Conservation (phyloP, 2,797 vertebrate genomes). For the Eupleurogrammus muticus region DNA sequence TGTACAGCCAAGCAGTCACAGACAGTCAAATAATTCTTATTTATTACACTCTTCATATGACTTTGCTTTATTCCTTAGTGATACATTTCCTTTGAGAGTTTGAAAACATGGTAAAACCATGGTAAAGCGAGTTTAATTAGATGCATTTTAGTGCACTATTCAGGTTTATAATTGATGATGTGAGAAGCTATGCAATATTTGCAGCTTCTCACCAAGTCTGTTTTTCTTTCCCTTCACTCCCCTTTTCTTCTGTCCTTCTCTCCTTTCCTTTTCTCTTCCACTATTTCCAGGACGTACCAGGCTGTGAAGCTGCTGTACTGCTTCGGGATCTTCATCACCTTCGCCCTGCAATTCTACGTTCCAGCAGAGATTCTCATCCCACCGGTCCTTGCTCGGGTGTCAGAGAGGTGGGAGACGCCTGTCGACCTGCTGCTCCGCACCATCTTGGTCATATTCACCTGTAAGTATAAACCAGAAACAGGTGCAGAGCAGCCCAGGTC, state of each 20-base stretch:
- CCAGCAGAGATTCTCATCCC: slow-evolving; percentile 94
- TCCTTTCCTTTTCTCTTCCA: not conserved
- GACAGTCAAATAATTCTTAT: too few relatives aligned
- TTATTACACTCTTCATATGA: too few relatives aligned
- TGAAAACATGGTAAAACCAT: too few relatives aligned
- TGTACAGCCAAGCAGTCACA: too few relatives aligned
- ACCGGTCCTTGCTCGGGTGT: slow-evolving; percentile 75
- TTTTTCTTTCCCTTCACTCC: not conserved
- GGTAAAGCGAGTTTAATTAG: slow-evolving; percentile 5
- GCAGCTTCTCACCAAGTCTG: not conserved
- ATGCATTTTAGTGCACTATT: not conserved
- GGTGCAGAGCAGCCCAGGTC: too few relatives aligned
- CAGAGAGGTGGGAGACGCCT: slow-evolving; percentile 78
- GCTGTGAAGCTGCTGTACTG: slow-evolving; percentile 95
- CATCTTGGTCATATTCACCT: slow-evolving; percentile 89
- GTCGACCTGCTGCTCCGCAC: slow-evolving; percentile 88
- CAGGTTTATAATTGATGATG: not conserved
- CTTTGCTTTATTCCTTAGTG: too few relatives aligned
- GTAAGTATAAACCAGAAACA: slow-evolving; percentile 82
- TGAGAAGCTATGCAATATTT: too few relatives aligned
- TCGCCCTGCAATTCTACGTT: slow-evolving; percentile 96
- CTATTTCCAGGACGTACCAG: slow-evolving; percentile 90
- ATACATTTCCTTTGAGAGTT: too few relatives aligned
- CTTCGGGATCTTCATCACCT: slow-evolving; percentile 95
- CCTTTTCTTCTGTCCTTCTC: not conserved